phyloP scores from a whole-genome alignment of 2,888 invertebrate genomes.

The Parascotia fuliginaria region DNA sequence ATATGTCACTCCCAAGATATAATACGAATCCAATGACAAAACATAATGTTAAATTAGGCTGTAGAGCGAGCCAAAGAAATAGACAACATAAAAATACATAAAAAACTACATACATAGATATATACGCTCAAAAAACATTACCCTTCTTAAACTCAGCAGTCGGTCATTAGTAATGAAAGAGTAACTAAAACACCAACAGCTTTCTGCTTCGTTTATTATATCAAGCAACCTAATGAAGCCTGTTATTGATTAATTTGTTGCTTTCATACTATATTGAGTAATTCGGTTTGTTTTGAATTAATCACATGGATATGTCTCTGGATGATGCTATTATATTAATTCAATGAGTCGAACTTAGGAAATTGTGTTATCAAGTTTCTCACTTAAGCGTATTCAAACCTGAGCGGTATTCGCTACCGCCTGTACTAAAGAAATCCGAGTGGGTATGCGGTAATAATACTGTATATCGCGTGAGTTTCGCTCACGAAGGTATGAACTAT shows the following conservation, averaged over 20 bases:
- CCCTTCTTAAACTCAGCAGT: not conserved
- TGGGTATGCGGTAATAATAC: no score
- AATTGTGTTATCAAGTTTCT: not conserved
- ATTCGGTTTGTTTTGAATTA: not conserved
- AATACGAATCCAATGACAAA: no score
- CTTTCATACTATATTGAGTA: not conserved
- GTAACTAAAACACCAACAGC: not conserved
- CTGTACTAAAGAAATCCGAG: no score
- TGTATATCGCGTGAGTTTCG: no score
- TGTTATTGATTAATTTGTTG: conserved; percentile 3
- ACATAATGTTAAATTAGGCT: no score
- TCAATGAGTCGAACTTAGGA: not conserved
- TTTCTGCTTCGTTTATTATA: not conserved
- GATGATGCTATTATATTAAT: not conserved
- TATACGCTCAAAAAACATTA: no score
- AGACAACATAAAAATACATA: no score
- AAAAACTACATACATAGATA: not conserved
- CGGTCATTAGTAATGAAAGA: not conserved
- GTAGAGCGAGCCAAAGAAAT: no score
- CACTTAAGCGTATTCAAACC: no score
- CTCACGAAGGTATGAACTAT: no score
- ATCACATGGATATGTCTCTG: not conserved
- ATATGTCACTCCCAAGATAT: no score
- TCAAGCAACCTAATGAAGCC: not conserved
- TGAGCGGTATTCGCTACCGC: no score